Evolutionary conservation across 2,113 vertebrate genomes (phyloP).

Genomic region (Artemisiospiza belli): DNA sequence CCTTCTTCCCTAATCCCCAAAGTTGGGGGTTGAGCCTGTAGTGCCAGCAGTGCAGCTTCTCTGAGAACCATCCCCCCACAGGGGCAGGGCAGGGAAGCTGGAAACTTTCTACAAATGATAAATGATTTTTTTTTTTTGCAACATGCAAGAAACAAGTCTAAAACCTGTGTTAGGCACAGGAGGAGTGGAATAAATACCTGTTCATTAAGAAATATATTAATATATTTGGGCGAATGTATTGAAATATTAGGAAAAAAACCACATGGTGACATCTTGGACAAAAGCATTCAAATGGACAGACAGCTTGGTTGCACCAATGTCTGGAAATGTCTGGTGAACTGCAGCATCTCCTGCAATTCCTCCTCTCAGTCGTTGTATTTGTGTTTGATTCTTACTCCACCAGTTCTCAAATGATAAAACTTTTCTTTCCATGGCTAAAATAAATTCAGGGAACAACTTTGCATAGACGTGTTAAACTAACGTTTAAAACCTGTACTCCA

Average conservation of each 20-base stretch:
- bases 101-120: background rate
- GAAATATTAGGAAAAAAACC: background rate
- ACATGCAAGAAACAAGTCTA: background rate
- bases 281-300: background rate
- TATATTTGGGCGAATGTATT: background rate
- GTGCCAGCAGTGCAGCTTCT: background rate
- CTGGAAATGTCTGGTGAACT: background rate
- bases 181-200: background rate
- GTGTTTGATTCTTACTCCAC: background rate
- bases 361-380: background rate
- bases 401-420: background rate
- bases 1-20: background rate
- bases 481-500: background rate
- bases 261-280: background rate
- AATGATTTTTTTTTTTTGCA: background rate
- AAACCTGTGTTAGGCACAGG: background rate
- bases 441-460: background rate
- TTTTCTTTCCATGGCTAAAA: background rate
- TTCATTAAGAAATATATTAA: background rate
- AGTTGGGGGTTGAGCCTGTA: accelerated
- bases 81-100: background rate
- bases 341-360: background rate
- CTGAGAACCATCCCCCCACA: background rate
- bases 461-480: background rate
- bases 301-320: background rate